Evolutionary conservation across 1,140 invertebrate genomes (phyloP).

Genomic region (Tetramorium parvispinum): DNA sequence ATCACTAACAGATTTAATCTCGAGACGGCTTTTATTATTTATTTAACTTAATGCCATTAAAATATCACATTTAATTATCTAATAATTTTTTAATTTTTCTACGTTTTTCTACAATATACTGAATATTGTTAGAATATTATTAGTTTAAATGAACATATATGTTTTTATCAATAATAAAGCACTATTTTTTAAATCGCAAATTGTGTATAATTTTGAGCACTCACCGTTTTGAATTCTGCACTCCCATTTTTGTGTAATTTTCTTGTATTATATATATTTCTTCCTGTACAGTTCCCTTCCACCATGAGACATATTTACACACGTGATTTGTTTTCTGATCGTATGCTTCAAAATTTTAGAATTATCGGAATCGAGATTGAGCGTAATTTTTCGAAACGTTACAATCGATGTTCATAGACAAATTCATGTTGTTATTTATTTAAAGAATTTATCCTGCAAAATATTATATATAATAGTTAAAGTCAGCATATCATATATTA

Average conservation of each 20-base stretch:
- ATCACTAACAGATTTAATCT: background rate
- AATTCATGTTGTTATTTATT: constrained; percentile 29
- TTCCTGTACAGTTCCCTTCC: background rate
- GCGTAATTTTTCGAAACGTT: constrained; percentile 35
- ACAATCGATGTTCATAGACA: background rate
- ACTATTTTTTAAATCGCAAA: background rate
- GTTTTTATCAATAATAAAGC: background rate
- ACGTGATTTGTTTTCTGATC: constrained; percentile 36
- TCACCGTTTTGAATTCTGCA: constrained; percentile 51
- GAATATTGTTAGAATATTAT: background rate
- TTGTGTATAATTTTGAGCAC: constrained; percentile 14
- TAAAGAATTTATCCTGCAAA: constrained; percentile 9
- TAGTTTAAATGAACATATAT: background rate
- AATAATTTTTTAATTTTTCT: constrained; percentile 40
- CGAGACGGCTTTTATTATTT: constrained; percentile 5
- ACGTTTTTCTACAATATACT: background rate
- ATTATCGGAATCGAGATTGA: constrained; percentile 5
- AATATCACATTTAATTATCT: constrained; percentile 4
- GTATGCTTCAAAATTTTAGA: constrained; percentile 23
- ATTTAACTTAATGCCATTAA: background rate
- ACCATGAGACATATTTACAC: constrained; percentile 50
- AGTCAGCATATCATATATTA: background rate
- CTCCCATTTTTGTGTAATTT: constrained; percentile 33
- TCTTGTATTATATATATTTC: background rate
- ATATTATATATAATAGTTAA: background rate